Evolutionary conservation across 2,113 vertebrate genomes (phyloP), one percentile per base, ranked within the genome.

Genomic region (Apus apus): DNA sequence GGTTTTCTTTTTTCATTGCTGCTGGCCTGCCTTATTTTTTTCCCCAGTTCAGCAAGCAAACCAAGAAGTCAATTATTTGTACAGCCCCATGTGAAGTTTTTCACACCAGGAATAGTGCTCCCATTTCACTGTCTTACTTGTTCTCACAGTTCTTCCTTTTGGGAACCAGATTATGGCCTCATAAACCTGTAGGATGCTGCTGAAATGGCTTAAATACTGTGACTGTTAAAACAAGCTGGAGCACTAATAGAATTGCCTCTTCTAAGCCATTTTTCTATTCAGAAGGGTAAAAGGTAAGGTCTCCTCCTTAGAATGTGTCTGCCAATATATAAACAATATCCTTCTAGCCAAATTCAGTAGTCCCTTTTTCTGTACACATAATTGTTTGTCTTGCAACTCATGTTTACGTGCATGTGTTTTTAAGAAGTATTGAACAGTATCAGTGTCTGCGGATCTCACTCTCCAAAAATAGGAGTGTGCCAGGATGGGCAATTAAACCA

Each of bases 151-250:
- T 96, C 85, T 85, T 97, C 74, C 93, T 96, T 97, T 98, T 91
- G 94, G 90, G 85, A 97, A 62, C 45, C 65, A 96, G 94, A 94
- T 97, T 97, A 97, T 89, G 90, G 77, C 67, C 73, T 97, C 94
- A 90, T 97, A 95, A 97, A 97, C 80, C 77, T 90, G 74, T 67
- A 96, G 91, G 80, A 46, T 89, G 54, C 80, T 95, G 38, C 57
- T 80, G 94, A 97, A 97, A 96, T 95, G 80, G 87, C 85, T 97
- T 97, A 97, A 97, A 97, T 95, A 92, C 83, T 95, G 96, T 92
- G 95, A 89, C 77, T 95, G 88, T 92, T 95, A 91, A 97, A 97
- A 94, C 38, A 95, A 97, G 89, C 58, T 90, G 91, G 46, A 89
- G 53, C 83, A 93, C 93, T 98, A 95, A 97, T 97, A 92, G 46